Percentiles rank a stretch among this genome's conserved stretches.
Evolutionary conservation across 1,140 invertebrate species (phyloP).

Genomic region (Dryas iulia): DNA sequence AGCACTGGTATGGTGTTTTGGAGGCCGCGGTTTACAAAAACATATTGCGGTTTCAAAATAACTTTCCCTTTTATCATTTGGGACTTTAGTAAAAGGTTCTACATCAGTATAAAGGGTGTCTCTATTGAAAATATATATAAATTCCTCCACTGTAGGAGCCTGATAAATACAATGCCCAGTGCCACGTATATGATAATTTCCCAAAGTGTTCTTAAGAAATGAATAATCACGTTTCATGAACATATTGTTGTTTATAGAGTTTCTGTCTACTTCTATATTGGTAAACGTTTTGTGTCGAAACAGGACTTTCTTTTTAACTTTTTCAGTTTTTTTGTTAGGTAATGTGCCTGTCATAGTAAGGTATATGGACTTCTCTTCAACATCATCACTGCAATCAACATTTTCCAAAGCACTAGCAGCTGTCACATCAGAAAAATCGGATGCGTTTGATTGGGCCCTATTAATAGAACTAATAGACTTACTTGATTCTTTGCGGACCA

Average conservation of each 20-base stretch:
- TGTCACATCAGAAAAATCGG: constrained; percentile 58
- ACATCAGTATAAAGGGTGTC: constrained; percentile 61
- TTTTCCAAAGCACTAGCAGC: constrained; percentile 71
- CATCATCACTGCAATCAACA: constrained; percentile 66
- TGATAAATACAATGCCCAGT: constrained; percentile 76
- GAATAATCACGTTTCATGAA: constrained; percentile 53
- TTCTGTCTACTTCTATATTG: constrained; percentile 69
- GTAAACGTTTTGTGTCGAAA: constrained; percentile 77
- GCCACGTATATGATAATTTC: constrained; percentile 73
- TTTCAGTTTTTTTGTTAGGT: constrained; percentile 54
- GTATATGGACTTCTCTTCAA: constrained; percentile 55
- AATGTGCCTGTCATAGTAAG: constrained; percentile 70
- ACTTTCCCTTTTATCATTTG: constrained; percentile 57
- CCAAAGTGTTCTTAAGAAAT: constrained; percentile 65
- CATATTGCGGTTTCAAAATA: constrained; percentile 73
- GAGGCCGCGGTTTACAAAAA: constrained; percentile 65
- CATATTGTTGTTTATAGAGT: constrained; percentile 54
- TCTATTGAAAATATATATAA: constrained; percentile 75
- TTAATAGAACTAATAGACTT: constrained; percentile 43
- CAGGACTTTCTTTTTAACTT: constrained; percentile 59
- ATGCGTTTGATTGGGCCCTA: constrained; percentile 53
- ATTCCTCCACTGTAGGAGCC: constrained; percentile 61
- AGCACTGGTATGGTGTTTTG: constrained; percentile 68
- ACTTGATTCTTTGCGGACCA: constrained; percentile 30
- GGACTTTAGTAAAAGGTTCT: constrained; percentile 53